Evolutionary conservation across 2,113 vertebrate species (phyloP), one percentile per base, ranked within the genome.

Genomic region (Oxyura jamaicensis): DNA sequence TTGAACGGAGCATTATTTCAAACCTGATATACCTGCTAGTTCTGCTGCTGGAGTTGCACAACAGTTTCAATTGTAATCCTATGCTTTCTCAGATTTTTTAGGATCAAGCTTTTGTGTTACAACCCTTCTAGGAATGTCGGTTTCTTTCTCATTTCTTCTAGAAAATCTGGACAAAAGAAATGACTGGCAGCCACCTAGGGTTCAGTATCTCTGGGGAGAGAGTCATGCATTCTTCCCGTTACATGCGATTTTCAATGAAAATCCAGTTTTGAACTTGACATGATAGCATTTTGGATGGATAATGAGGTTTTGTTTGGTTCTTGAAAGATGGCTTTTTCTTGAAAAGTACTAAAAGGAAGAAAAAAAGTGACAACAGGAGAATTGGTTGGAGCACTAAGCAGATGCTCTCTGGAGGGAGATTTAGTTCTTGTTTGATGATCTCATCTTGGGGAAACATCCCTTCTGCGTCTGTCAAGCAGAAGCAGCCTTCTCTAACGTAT

Each of bases 131-230:
- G 48, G 33, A 81, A 59, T 39, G 29, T 6, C 33, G 56, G 18
- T 86, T 88, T 88, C 33, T 71, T 89, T 91, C 73, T 91, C 76
- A 58, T 19, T 22, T 72, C 19, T 85, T 83, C 39, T 56, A 71
- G 65, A 91, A 94, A 86, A 79, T 77, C 21, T 78, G 69, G 69
- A 83, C 86, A 86, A 93, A 96, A 84, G 39, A 67, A 8, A 82
- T 86, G 62, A 89, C 23, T 92, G 91, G 29, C 91, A 92, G 17
- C 58, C 62, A 33, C 69, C 48, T 82, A 44, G n/a, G 10, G 76
- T 71, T 83, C 75, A 81, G n/a, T 86, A 81, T 86, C 67, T 35
- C 4, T 82, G 69, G 73, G 21, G n/a, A 86, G 39, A 94, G 86
- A 88, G 80, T 86, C 71, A 74, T 9, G 60, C 52, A 60, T 93